Evolutionary conservation across 2,113 vertebrate genomes (phyloP).

Genomic region (Arenaria interpres): DNA sequence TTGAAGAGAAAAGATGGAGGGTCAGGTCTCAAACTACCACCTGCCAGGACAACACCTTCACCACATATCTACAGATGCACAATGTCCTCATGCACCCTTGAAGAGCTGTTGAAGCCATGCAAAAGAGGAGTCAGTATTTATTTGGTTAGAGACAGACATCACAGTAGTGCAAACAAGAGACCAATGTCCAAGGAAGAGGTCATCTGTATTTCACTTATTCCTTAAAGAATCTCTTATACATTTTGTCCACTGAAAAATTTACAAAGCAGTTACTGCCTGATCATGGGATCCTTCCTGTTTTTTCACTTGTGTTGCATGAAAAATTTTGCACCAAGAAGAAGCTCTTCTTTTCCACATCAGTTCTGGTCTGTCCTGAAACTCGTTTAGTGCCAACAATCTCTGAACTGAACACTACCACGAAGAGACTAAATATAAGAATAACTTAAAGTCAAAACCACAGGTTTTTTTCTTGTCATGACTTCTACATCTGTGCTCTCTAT

Average conservation of each 20-base stretch:
- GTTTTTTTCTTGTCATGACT: rapidly evolving
- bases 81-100: neutral
- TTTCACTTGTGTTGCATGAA: neutral
- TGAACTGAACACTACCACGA: neutral
- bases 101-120: neutral
- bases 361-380: neutral
- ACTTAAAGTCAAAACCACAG: rapidly evolving
- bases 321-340: neutral
- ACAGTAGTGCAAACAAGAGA: neutral
- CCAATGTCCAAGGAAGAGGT: neutral
- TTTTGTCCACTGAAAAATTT: neutral
- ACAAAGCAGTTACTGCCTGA: neutral
- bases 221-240: neutral
- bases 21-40: neutral
- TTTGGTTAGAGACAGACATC: neutral
- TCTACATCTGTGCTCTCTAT: neutral
- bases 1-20: neutral
- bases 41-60: neutral
- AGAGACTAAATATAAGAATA: neutral
- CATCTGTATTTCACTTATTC: neutral
- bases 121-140: neutral
- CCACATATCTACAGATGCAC: neutral
- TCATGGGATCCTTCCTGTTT: neutral
- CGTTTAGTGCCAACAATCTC: neutral
- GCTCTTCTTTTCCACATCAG: neutral